These are phyloP conservation scores for Zaprionus davidi DNA, from an alignment of 1,140 invertebrate genomes.

Conservation along the genomic window DNA sequence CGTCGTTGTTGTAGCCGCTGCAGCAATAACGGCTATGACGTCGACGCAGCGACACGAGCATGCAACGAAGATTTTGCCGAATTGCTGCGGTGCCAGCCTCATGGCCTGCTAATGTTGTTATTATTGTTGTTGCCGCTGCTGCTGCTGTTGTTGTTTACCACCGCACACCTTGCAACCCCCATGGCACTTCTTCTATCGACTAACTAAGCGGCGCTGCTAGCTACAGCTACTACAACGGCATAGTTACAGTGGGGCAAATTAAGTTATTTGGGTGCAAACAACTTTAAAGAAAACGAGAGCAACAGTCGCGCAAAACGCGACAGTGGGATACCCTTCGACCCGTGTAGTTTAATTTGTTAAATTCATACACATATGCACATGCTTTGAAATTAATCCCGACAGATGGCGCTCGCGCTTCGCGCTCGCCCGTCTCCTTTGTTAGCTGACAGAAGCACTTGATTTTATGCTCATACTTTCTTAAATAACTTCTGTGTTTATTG, in stretches of 20 bases:
- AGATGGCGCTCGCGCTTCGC: too few species aligned
- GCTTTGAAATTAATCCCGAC: too few species aligned
- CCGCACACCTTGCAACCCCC: slow-evolving; percentile 47
- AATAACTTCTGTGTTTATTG: too few species aligned
- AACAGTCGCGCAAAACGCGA: too few species aligned
- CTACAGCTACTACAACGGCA: slow-evolving; percentile 39
- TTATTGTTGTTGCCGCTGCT: slow-evolving; percentile 40
- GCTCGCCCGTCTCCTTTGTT: too few species aligned
- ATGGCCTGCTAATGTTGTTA: slow-evolving; percentile 7
- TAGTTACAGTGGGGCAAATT: slow-evolving; percentile 34
- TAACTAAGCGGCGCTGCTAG: slow-evolving; percentile 49
- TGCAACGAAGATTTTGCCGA: slow-evolving; percentile 73
- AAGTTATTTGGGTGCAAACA: background rate
- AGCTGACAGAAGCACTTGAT: too few species aligned
- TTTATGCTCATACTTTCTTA: too few species aligned
- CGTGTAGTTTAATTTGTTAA: too few species aligned
- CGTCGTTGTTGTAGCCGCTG: slow-evolving; percentile 43
- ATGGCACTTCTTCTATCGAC: slow-evolving; percentile 45
- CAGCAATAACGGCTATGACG: slow-evolving; percentile 35
- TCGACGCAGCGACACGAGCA: slow-evolving; percentile 40
- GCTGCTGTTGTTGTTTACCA: slow-evolving; percentile 14
- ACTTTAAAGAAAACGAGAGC: background rate
- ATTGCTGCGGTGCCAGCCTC: slow-evolving; percentile 43
- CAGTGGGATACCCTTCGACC: too few species aligned
- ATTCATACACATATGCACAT: too few species aligned